Conservation (phyloP, 2,888 invertebrate species). For the Drosophila stalkeri region DNA sequence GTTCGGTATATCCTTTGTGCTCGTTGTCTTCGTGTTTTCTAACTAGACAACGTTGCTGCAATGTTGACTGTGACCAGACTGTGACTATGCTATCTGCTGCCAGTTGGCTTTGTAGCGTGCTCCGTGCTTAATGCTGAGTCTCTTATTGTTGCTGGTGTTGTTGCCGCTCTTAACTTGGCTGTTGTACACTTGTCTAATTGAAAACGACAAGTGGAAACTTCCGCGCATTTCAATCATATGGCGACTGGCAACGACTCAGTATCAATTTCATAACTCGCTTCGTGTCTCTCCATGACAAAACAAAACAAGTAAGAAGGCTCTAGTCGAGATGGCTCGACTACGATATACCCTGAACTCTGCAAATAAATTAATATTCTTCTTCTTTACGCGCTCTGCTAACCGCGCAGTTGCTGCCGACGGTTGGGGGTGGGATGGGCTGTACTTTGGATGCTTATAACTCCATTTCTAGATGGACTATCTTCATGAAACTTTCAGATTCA, state of each 20-base stretch:
- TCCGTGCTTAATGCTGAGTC: conserved; percentile 1
- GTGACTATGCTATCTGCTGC: conserved; percentile 29
- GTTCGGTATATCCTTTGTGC: conserved; percentile 1
- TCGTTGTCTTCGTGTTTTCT: neutral
- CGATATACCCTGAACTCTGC: no score
- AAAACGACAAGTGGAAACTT: conserved; percentile 72
- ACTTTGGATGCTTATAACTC: no score
- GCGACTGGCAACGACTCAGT: conserved; percentile 38
- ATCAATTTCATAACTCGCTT: conserved; percentile 70
- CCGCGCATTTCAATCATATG: conserved; percentile 67
- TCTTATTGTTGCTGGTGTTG: conserved; percentile 7
- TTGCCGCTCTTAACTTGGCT: conserved; percentile 12
- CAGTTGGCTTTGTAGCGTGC: conserved; percentile 41
- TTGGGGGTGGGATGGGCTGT: no score
- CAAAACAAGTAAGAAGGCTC: no score
- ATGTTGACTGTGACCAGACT: conserved; percentile 43
- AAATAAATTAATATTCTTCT: no score
- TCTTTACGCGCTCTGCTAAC: no score
- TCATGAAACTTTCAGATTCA: no score
- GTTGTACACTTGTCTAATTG: conserved; percentile 62
- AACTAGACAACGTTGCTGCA: conserved; percentile 32
- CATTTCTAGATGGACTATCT: no score
- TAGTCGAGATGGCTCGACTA: no score
- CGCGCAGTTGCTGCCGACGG: no score
- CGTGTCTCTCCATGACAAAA: conserved; percentile 26